Conservation (phyloP, 2,113 vertebrate genomes). For the Lepus timidus region DNA sequence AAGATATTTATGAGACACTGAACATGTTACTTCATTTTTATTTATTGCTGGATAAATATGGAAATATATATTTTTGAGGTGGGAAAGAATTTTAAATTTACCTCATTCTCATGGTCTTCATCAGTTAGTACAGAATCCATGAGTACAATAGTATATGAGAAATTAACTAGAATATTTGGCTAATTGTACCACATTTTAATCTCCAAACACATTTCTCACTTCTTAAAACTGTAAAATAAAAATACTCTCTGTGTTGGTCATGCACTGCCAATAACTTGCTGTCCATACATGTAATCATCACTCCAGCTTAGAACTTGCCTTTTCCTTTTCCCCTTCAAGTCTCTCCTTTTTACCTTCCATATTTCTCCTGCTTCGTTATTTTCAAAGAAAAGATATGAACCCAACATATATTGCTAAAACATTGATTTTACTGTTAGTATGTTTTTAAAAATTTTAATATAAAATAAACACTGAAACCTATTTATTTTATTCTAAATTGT, state of each 20-base stretch:
- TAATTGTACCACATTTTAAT: not conserved
- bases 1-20: not conserved
- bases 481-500: not conserved
- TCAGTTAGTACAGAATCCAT: not conserved
- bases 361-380: not conserved
- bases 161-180: not conserved
- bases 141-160: not conserved
- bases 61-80: not conserved
- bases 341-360: no score
- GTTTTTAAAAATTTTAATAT: not conserved
- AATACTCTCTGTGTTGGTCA: not conserved
- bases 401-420: not conserved
- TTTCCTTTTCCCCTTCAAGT: rapidly evolving
- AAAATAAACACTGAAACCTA: not conserved
- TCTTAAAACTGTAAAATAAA: not conserved
- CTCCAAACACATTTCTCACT: not conserved
- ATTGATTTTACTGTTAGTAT: not conserved
- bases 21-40: not conserved
- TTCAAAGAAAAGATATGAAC: not conserved
- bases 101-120: not conserved
- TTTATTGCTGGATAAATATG: not conserved
- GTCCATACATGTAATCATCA: not conserved
- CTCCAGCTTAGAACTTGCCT: not conserved
- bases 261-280: not conserved
- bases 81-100: not conserved